Base-by-base conservation (phyloP, 92 coral and sea anemone species). In the Epizoanthus illoricatus region DNA sequence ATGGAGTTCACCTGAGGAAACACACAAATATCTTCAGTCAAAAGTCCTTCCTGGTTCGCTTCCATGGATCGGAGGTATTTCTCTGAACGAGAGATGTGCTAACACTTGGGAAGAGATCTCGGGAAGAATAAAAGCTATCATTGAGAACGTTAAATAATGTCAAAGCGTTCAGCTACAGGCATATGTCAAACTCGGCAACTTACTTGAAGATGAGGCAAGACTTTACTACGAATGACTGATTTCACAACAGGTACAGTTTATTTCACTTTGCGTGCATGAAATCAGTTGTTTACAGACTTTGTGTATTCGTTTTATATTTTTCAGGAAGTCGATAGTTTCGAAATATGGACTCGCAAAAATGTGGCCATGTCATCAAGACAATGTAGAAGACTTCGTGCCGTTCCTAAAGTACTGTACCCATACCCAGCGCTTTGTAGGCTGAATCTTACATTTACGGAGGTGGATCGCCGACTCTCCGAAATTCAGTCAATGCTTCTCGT, bases 21-120 rank as follows among this genome's bases (percentile, higher is more conserved):
- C 47, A 56, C 13, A 70, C 42, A 3, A 70, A 70, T 20, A 7
- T 70, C 55, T 18, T 41, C 70, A 65, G 70, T 65, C 1, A 20
- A 65, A 65, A 65, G 70, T 65, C 40, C 70, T 65, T 65, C 15
- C 70, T 65, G 15, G 70, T 65, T 65, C 70, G 70, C 70, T 65
- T 65, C 40, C 70, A 23, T 65, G 70, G 70, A 9, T 65, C 15
- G 70, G 13, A 65, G 36, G 70, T 3, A 65, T 65, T 4, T 65
- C 70, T 42, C 3, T 42, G 3, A 42, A 42, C 45, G 45, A 42
- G 45, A 3, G 39, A 21, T 12, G 11, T 19, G 70, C 70, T n/a
- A 65, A 39, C 70, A 65, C 36, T 65, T 65, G 70, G 45, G 70
- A 65, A 65, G 70, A 65, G 40, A 1, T 65, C 7, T 65, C 71